phyloP scores from a whole-genome alignment of 2,888 invertebrate species.

The Dione vanillae region DNA sequence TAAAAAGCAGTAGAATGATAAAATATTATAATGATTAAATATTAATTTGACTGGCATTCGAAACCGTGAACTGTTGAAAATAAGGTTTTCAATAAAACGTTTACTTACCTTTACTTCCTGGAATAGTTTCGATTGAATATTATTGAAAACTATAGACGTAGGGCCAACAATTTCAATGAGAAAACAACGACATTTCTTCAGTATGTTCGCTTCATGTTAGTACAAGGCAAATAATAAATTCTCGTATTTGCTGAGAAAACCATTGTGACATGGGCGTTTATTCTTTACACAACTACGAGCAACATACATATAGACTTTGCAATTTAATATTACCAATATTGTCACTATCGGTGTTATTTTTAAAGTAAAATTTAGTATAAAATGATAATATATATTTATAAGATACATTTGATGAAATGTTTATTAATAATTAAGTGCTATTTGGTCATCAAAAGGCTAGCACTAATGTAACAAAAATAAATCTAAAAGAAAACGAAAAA shows the following conservation, averaged over 20 bases:
- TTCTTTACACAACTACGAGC: slow-evolving; percentile 29
- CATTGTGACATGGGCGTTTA: slow-evolving; percentile 48
- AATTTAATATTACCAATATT: slow-evolving; percentile 17
- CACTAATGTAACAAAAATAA: too few species aligned
- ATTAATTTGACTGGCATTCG: background rate
- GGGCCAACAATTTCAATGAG: slow-evolving; percentile 33
- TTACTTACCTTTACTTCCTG: background rate
- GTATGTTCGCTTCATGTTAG: slow-evolving; percentile 48
- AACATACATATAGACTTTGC: background rate
- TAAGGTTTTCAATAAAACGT: background rate
- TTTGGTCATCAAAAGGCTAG: too few species aligned
- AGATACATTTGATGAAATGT: background rate
- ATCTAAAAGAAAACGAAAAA: too few species aligned
- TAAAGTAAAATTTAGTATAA: background rate
- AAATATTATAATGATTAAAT: too few species aligned
- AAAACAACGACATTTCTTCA: slow-evolving; percentile 54
- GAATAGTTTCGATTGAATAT: background rate
- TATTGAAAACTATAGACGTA: background rate
- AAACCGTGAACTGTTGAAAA: background rate
- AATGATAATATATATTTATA: background rate
- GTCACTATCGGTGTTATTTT: background rate
- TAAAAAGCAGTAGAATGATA: too few species aligned
- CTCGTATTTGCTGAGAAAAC: slow-evolving; percentile 55
- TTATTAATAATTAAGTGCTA: too few species aligned
- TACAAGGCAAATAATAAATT: slow-evolving; percentile 46